Evolutionary conservation across 2,113 vertebrate species (phyloP).

Genomic region (Boulengeromyrus knoepffleri): DNA sequence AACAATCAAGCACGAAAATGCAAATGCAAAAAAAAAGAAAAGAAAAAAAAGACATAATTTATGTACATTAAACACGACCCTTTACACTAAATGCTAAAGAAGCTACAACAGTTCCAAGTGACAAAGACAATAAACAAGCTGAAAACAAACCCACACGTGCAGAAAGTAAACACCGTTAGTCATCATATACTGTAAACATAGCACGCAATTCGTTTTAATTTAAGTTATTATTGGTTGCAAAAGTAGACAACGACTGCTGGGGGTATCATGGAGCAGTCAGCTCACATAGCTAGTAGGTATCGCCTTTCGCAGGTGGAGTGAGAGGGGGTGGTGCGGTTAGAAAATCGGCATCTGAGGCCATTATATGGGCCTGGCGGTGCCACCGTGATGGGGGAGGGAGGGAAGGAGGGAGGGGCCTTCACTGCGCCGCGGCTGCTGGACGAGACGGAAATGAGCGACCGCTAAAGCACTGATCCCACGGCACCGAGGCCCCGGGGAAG

Average conservation of each 20-base stretch:
- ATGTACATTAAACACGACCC: neutral
- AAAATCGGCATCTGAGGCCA: neutral
- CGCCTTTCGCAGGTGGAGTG: neutral
- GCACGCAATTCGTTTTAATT: neutral
- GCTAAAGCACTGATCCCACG: constrained; percentile 30
- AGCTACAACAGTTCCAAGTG: neutral
- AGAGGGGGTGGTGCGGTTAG: neutral
- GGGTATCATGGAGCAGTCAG: neutral
- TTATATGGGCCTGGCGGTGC: neutral
- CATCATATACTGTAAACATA: neutral
- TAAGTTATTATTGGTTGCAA: neutral
- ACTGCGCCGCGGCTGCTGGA: neutral
- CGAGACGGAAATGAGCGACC: neutral
- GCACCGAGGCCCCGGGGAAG: constrained; percentile 36
- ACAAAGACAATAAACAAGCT: neutral
- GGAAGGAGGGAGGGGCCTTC: neutral
- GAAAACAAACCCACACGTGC: neutral
- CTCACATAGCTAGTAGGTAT: neutral
- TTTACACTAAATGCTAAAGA: neutral
- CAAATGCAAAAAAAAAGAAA: neutral
- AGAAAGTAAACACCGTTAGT: neutral
- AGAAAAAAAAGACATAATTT: neutral
- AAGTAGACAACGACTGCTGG: neutral
- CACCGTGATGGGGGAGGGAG: neutral
- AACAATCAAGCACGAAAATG: neutral